Base-by-base conservation (phyloP, 2,113 vertebrate species). In the Callaeas wilsoni region DNA sequence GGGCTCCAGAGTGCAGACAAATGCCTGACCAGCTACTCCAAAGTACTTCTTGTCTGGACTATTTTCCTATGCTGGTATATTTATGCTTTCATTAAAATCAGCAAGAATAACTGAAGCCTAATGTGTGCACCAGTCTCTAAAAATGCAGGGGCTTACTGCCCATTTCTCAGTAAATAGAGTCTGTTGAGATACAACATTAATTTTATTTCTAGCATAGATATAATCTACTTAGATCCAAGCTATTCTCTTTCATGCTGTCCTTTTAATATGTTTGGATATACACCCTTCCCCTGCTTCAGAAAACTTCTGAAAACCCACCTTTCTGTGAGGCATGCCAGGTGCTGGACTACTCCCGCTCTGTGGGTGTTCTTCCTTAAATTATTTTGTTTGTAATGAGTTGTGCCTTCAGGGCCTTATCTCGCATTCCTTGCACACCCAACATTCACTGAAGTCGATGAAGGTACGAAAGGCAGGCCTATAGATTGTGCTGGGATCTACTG, bases 281-380 rank as follows among this genome's bases (percentile, higher is more conserved):
- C 86, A 93, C 80, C 86, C 84, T 83, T 84, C 57, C 44, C 68
- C 23, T 89, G 64, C 86, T 95, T 94, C 94, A 93, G 87, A 87
- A 97, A 89, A 87, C 91, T 95, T 96, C 89, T 93, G 81, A 95
- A 95, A 96, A 97, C 84, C 89, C 91, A 94, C 65, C 91, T 95
- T 89, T 96, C 94, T 91, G 64, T 93, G 78, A 89, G 87, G 87
- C 87, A 65, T 92, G 84, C 95, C 95, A 97, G 94, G 91, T 96
- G 93, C 89, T 96, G 91, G 87, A 95, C 94, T 95, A 85, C 87
- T 95, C 89, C 93, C 15, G 0, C 94, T 93, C 91, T 62, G 94
- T 94, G 94, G 91, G 95, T 95, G 95, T 97, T 96, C 95, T 93
- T 86, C 73, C 74, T 91, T 80, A 94, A 94, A 96, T 91, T 94